These are phyloP conservation scores for Nesidiocoris tenuis DNA, from an alignment of 2,888 invertebrate genomes.

Conservation along the genomic window DNA sequence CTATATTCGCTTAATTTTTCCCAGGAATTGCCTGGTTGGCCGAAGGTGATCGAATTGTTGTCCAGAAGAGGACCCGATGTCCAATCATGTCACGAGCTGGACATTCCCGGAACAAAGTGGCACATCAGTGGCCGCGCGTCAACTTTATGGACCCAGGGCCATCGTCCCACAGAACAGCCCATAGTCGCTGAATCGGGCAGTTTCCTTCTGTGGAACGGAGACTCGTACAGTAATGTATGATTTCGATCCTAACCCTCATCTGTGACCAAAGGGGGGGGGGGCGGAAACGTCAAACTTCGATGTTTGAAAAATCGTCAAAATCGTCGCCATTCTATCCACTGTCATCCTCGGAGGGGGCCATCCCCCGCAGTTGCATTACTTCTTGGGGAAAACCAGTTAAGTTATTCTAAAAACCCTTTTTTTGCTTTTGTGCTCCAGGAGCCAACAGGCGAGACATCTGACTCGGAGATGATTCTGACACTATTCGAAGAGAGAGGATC, in stretches of 20 bases:
- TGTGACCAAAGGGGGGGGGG: too few species aligned
- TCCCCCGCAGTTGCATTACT: too few species aligned
- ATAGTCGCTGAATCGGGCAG: slow-evolving; percentile 60
- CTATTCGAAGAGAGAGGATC: neutral
- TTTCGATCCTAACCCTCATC: too few species aligned
- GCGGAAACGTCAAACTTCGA: too few species aligned
- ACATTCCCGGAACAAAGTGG: slow-evolving; percentile 39
- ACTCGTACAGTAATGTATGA: slow-evolving; percentile 66
- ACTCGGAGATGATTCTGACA: slow-evolving; percentile 4
- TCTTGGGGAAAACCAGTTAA: too few species aligned
- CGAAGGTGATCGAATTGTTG: neutral
- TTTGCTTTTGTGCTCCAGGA: too few species aligned
- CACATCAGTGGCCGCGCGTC: slow-evolving; percentile 54
- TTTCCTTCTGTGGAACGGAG: slow-evolving; percentile 83
- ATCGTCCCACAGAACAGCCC: slow-evolving; percentile 67
- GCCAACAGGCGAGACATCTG: slow-evolving; percentile 50
- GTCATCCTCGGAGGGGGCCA: too few species aligned
- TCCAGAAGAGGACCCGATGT: slow-evolving; percentile 44
- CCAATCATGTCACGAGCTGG: slow-evolving; percentile 9
- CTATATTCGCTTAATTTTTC: too few species aligned
- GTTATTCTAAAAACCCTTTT: too few species aligned
- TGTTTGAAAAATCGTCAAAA: too few species aligned
- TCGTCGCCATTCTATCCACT: too few species aligned
- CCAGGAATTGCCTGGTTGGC: neutral
- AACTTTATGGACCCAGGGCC: slow-evolving; percentile 86